Evolutionary conservation across 2,888 invertebrate species (phyloP), one percentile per base, ranked within the genome.

Genomic region (Lasioglossum villosulum): DNA sequence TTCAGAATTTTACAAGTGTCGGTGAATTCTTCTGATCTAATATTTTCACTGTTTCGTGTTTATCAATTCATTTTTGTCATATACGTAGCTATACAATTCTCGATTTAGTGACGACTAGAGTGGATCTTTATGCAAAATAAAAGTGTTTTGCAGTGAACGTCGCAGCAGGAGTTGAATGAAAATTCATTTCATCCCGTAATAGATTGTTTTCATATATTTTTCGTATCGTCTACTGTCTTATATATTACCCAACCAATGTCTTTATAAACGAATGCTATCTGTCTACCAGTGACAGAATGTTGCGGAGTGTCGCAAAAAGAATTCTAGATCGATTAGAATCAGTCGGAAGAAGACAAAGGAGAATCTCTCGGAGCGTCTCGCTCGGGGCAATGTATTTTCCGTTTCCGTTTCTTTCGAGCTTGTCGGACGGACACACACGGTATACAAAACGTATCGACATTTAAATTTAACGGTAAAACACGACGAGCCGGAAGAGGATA

Each of bases 391-490:
- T 63, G 30, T 63, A 63, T 63, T 63, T 63, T 63, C 63, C 63
- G 48, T 63, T 77, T 81, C 66, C 48, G 48, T 82, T 82, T 75
- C 74, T 74, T 82, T 56, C 66, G 42, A 34, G 14, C 42, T 37
- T 52, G 34, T 74, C 19, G 42, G 45, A 70, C 30, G 79, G 42
- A 68, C 27, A 12, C 27, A 19, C 34, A 16, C 48, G 39, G 39
- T 63, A 16, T 70, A 59, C 79, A 70, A 74, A 48, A 19, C 76
- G 71, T 59, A 72, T 76, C 27, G 71, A 75, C 79, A 71, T 83
- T 80, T 83, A 63, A 30, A 75, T 75, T 63, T 30, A 75, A 83
- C 48, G 30, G 82, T 75, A 70, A 72, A 66, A 77, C 63, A 77
- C 77, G 56, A 73, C 42, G 52, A 78, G 39, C 45, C 75, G 30